Base-by-base conservation (phyloP, 2,888 invertebrate genomes). In the Pollenia angustigena region DNA sequence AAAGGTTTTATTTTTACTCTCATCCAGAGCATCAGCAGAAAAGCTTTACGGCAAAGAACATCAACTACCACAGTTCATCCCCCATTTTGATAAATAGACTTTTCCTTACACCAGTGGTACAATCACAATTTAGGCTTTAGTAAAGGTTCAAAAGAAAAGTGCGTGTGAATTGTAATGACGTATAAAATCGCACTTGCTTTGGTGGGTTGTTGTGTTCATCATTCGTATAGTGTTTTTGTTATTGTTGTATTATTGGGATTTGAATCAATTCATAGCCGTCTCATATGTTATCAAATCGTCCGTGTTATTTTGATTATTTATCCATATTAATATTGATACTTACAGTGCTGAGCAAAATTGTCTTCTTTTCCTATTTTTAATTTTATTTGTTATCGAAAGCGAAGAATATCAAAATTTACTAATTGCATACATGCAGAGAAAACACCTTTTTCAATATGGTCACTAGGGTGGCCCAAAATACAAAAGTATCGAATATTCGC, bases 141-240 rank as follows among this genome's bases (percentile, higher is more conserved):
- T 48, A 16, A 56, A 11, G 12, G 64, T 32, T 40, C 56, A 12
- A 58, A 58, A 64, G 40, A 76, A 74, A 62, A 54, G 76, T 88
- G 90, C 91, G 91, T 92, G 91, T 91, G 91, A 90, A 90, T 91
- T 91, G 92, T 91, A 91, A 91, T 91, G 91, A 91, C 91, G 90
- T 90, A 91, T 64, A 48, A 85, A 87, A 85, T 84, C 81, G 69
- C 81, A 84, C 84, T 87, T 87, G 84, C 23, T 54, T 23, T 32
- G 18, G 68, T 78, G 86, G 76, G 58, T 79, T 81, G 64, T 76
- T 76, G 32, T 72, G 52, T 81, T 74, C 60, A 18, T 60, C 32
- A n/a, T 8, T 12, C 16, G 46, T 40, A 0, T 23, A 16, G 11
- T 10, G 42, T 46, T 12, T n/a, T 42, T 48, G 14, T 50, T 58